Evolutionary conservation across 2,113 vertebrate species (phyloP), one percentile per base, ranked within the genome.

Genomic region (Fregata magnificens): DNA sequence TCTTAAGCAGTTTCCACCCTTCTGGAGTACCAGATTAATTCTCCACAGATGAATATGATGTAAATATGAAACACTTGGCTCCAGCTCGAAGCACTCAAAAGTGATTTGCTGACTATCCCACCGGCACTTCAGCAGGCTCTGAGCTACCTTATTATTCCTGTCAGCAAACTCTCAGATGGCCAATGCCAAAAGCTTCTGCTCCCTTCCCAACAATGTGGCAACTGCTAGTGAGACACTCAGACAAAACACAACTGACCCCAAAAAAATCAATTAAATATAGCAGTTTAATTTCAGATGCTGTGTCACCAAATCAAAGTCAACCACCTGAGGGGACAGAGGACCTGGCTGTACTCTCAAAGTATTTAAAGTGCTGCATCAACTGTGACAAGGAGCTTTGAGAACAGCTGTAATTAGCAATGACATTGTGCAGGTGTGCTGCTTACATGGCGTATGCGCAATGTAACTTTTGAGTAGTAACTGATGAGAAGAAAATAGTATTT

Each of bases 21-120:
- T 95, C 92, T 96, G 94, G 94, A 97, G 91, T 92, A 95, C 90
- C 77, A 97, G 86, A 93, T 97, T 93, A 95, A 97, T 92, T 95
- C 90, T 86, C 80, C 86, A 88, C 65, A 86, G 91, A 91, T 36
- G 49, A 96, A 76, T 66, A 87, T 31, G 49, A 89, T 82, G 90
- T 88, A 97, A 95, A 97, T 89, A 97, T 42, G 88, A 95, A 97
- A 92, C 81, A 95, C 72, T 95, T 94, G 88, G 86, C 86, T 88
- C 24, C 44, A 84, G 70, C 62, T 63, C 4, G 16, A 87, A 94
- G 84, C 56, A 90, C 72, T 86, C 72, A 88, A 29, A 92, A 93
- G 36, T 87, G 69, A 84, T 87, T 96, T 96, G 52, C 73, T 95
- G 90, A 76, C 56, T 95, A 82, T 56, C 50, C 83, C 77, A 84